phyloP scores from a whole-genome alignment of 1,140 invertebrate genomes.

The Holcopasites calliopsidis region DNA sequence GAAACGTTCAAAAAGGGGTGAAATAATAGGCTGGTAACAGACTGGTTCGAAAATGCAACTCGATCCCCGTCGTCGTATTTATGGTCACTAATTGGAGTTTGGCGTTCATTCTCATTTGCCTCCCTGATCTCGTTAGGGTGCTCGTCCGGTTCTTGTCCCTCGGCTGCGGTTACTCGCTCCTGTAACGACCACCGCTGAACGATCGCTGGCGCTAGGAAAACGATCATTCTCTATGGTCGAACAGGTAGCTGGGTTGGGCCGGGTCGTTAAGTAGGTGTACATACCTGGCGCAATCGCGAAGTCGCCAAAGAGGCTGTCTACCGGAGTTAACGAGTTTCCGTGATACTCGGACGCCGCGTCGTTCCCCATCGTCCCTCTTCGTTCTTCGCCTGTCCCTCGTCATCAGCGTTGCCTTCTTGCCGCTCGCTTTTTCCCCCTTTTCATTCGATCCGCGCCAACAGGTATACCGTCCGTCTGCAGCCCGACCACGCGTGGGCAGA shows the following conservation, averaged over 20 bases:
- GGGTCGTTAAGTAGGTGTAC: constrained; percentile 65
- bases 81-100: not conserved
- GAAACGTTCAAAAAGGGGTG: too few species aligned
- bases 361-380: not conserved
- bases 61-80: not conserved
- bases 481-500: constrained; percentile 18
- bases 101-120: not conserved
- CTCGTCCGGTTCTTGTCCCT: constrained; percentile 5
- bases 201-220: constrained; percentile 61
- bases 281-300: constrained; percentile 59
- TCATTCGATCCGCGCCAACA: constrained; percentile 29
- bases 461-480: constrained; percentile 8
- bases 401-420: not conserved
- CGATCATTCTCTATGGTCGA: constrained; percentile 64
- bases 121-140: not conserved
- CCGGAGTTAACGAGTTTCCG: constrained; percentile 60
- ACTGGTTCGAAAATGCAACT: too few species aligned
- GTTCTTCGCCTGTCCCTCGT: constrained; percentile 4
- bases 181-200: constrained; percentile 49
- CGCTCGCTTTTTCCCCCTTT: not conserved
- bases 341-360: constrained; percentile 9
- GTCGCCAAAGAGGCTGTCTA: constrained; percentile 60
- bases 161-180: constrained; percentile 47
- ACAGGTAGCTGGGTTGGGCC: constrained; percentile 64
- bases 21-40: too few species aligned